phyloP scores from a whole-genome alignment of 2,888 invertebrate genomes.

The Dynastes grantii region DNA sequence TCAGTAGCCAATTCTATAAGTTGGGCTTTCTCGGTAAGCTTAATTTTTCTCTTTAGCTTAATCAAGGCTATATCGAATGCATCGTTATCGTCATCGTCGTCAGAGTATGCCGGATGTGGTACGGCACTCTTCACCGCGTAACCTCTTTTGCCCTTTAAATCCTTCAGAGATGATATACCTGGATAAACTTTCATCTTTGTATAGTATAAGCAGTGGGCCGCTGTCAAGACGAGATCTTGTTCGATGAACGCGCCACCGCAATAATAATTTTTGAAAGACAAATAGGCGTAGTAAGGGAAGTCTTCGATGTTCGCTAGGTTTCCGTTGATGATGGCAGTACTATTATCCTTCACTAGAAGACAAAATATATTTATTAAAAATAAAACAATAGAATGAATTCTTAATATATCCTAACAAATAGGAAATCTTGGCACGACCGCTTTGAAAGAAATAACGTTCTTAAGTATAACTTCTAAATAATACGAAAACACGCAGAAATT shows the following conservation, averaged over 20 bases:
- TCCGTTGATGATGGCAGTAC: neutral
- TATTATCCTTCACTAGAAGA: neutral
- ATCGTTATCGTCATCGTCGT: neutral
- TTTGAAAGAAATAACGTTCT: too few relatives aligned
- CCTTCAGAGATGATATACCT: neutral
- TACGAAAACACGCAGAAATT: too few relatives aligned
- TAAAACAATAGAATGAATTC: too few relatives aligned
- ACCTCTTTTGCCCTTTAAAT: neutral
- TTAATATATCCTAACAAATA: too few relatives aligned
- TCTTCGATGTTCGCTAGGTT: constrained; percentile 11
- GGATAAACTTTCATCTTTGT: neutral
- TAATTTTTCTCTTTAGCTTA: constrained; percentile 5
- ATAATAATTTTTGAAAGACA: neutral
- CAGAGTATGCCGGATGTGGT: neutral
- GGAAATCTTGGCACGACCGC: too few relatives aligned
- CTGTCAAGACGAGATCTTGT: constrained; percentile 7
- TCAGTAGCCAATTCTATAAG: constrained; percentile 2
- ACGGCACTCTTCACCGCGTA: neutral
- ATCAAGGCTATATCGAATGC: constrained; percentile 10
- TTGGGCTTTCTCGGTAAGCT: neutral
- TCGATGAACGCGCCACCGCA: constrained; percentile 23
- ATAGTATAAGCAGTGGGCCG: constrained; percentile 9
- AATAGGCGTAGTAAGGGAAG: constrained; percentile 18
- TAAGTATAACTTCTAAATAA: too few relatives aligned
- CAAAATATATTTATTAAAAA: too few relatives aligned